These are phyloP conservation scores for Drosophila neotestacea DNA, from an alignment of 2,888 invertebrate genomes.

Conservation along the genomic window DNA sequence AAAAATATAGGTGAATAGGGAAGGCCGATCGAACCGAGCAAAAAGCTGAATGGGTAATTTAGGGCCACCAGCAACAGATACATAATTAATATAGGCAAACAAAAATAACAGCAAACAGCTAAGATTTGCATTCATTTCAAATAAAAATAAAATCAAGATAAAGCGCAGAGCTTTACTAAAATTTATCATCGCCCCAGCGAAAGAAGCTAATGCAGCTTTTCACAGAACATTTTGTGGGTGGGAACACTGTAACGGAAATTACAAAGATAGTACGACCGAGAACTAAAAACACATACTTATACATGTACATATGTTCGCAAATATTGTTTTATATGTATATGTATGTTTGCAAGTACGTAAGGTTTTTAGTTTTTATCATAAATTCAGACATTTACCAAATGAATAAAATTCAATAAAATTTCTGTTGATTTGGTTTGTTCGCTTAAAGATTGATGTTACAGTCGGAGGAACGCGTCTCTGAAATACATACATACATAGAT, in stretches of 20 bases:
- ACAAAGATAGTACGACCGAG: not conserved
- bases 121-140: slow-evolving; percentile 82
- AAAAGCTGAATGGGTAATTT: slow-evolving; percentile 47
- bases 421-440: slow-evolving; percentile 6
- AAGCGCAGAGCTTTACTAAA: slow-evolving; percentile 35
- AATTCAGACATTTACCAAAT: slow-evolving; percentile 1
- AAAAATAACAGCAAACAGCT: slow-evolving; percentile 54
- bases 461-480: not conserved
- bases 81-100: slow-evolving; percentile 56
- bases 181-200: not conserved
- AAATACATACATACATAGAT: not conserved
- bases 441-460: not conserved
- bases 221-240: not conserved
- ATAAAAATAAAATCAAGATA: slow-evolving; percentile 71
- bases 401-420: slow-evolving; percentile 15
- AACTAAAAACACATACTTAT: not conserved
- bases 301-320: not conserved
- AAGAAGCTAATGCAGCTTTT: slow-evolving; percentile 2
- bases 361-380: not conserved
- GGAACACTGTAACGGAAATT: slow-evolving; percentile 3
- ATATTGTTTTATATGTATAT: not conserved
- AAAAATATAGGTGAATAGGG: slow-evolving; percentile 2
- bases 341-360: not conserved
- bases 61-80: slow-evolving; percentile 49
- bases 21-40: slow-evolving; percentile 26